Evolutionary conservation across 2,113 vertebrate genomes (phyloP).

Genomic region (Ciconia stormi): DNA sequence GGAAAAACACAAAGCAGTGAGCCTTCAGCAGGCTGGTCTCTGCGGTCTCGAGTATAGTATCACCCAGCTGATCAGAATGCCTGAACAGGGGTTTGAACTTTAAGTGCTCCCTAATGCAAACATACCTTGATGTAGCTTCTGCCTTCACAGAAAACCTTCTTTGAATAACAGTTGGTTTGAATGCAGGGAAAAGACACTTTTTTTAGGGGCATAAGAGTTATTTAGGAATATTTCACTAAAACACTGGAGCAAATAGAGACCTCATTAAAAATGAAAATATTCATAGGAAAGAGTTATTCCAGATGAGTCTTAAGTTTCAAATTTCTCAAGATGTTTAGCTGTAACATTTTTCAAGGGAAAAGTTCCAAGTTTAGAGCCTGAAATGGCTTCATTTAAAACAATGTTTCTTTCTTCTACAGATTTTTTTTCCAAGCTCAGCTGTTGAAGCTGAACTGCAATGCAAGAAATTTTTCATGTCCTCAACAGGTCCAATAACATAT

Average conservation of each 20-base stretch:
- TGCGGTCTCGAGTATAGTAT: neutral
- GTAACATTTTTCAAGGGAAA: neutral
- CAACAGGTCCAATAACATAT: neutral
- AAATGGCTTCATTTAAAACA: constrained; percentile 25
- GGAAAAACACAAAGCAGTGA: neutral
- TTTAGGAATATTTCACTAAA: neutral
- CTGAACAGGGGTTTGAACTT: neutral
- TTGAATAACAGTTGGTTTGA: neutral
- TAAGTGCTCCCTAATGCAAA: neutral
- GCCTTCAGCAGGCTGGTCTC: neutral
- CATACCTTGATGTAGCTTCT: neutral
- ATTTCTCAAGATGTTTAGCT: neutral
- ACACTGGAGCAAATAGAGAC: neutral
- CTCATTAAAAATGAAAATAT: neutral
- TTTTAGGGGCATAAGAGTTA: neutral
- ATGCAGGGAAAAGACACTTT: neutral
- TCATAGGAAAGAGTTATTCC: neutral
- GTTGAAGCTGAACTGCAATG: neutral
- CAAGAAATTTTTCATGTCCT: neutral
- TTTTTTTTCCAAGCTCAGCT: neutral
- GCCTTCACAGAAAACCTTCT: neutral
- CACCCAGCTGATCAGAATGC: neutral
- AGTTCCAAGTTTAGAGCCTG: neutral
- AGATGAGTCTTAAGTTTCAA: neutral
- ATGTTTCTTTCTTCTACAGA: constrained; percentile 15